Evolutionary conservation across 2,113 vertebrate genomes (phyloP), one percentile per base, ranked within the genome.

Genomic region (Vireo altiloquus): DNA sequence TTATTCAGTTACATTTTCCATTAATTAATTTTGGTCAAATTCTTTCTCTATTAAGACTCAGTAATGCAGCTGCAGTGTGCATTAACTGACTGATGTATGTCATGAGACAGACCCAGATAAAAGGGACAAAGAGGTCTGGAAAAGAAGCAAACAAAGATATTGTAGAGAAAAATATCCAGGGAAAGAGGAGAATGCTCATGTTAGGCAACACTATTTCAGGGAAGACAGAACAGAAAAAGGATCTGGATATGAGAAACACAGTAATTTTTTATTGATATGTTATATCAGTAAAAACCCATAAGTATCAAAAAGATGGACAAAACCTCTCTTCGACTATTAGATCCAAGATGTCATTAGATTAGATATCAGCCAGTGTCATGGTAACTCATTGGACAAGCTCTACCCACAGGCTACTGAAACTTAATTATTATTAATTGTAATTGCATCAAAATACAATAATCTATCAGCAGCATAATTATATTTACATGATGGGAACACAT

Each of bases 1-100:
- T 92, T 89, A 90, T 80, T 82, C 89, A 66, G 56, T 87, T 95
- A 86, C 8, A 68, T 64, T 87, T 94, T 88, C 83, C 83, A 64
- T 94, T 87, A 90, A 78, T 92, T 92, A 66, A 49, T 95, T 91
- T 92, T 89, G 87, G 74, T 56, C 30, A 82, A 35, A 89, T 87
- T 91, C 30, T 74, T 74, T 65, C 40, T 92, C 72, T 87, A 65
- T 89, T 95, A 90, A 84, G 64, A 66, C 39, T 81, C 76, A 69
- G 42, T 83, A 81, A 69, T n/a, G 31, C 13, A 54, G 35, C 54
- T 84, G 35, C 47, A 94, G 56, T 66, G 35, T 10, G 5, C 42
- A 42, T 74, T 92, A 90, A 78, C 33, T 89, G 7, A 19, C 37
- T 88, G 31, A 63, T 63, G 15, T 39, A 44, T 2, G 5, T 44